phyloP scores from a whole-genome alignment of 2,888 invertebrate species.

The Cyrtodaria siliqua region DNA sequence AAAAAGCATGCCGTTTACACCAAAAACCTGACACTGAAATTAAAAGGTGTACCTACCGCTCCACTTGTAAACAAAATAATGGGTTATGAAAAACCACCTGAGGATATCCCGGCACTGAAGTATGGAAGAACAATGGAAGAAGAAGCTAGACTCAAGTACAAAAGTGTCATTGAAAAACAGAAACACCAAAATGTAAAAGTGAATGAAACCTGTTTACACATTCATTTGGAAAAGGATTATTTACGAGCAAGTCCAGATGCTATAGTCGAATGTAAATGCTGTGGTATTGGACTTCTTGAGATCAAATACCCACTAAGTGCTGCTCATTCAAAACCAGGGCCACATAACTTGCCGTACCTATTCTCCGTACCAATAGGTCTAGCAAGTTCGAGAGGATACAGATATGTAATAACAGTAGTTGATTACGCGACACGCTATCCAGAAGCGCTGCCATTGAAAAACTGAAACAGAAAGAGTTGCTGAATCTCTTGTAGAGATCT shows the following conservation, averaged over 20 bases:
- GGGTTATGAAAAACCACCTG: neutral
- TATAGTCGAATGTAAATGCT: conserved; percentile 12
- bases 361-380: too few species aligned
- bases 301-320: conserved; percentile 12
- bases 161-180: neutral
- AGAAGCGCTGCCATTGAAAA: too few species aligned
- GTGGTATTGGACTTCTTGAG: conserved; percentile 20
- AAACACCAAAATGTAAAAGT: neutral
- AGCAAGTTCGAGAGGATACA: too few species aligned
- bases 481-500: too few species aligned
- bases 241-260: conserved; percentile 12
- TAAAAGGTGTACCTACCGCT: too few species aligned
- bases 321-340: neutral
- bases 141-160: neutral
- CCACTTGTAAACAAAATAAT: neutral
- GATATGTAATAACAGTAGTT: too few species aligned
- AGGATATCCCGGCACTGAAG: neutral
- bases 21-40: neutral
- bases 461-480: too few species aligned
- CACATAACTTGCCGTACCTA: neutral
- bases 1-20: neutral
- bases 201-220: neutral
- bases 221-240: neutral
- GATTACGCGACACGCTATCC: too few species aligned
- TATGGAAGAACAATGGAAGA: neutral